Base-by-base conservation (phyloP, 2,113 vertebrate species). In the Collichthys lucidus region DNA sequence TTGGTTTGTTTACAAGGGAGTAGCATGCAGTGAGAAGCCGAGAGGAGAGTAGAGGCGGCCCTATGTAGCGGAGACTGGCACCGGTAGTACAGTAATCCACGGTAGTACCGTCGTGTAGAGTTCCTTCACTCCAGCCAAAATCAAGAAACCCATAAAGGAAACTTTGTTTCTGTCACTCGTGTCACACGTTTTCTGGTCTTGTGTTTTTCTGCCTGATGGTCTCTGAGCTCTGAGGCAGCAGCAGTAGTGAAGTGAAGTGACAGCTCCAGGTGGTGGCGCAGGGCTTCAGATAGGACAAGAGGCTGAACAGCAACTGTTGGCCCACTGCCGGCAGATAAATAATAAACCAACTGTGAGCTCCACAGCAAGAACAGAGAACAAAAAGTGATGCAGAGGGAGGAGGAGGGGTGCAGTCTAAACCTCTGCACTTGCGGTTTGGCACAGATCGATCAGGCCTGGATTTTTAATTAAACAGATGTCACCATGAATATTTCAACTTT, bases 261-360 rank as follows among this genome's bases (percentile, higher is more conserved):
- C 93, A 94, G 94, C 90, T 91, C 84, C 95, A 94, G 94, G 92
- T 94, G 93, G 80, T 73, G 56, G 80, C 75, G 74, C 76, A 52
- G 90, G 55, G 86, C 83, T 81, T 80, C 82, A 84, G 77, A 82
- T 82, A 79, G 89, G 85, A 88, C 83, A 74, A 89, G 80, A 80
- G 93, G 86, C 73, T 65, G 85, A 62, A 69, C 86, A 65, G 89
- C 91, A 86, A 92, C 91, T 88, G 93, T 85, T 89, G 96, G 92
- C 88, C 94, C 94, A 86, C 95, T 89, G 89, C 97, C 95, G 94
- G 87, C 89, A 91, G 80, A 95, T 49, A 91, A 93, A 92, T 93
- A 94, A 86, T 93, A 90, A 93, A 90, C 60, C 94, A 86, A 94
- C 93, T 95, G 94, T 92, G 90, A 92, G 92, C 83, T 77, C 46